Conservation (phyloP, 2,888 invertebrate species). For the Muschampia plurimacula region DNA sequence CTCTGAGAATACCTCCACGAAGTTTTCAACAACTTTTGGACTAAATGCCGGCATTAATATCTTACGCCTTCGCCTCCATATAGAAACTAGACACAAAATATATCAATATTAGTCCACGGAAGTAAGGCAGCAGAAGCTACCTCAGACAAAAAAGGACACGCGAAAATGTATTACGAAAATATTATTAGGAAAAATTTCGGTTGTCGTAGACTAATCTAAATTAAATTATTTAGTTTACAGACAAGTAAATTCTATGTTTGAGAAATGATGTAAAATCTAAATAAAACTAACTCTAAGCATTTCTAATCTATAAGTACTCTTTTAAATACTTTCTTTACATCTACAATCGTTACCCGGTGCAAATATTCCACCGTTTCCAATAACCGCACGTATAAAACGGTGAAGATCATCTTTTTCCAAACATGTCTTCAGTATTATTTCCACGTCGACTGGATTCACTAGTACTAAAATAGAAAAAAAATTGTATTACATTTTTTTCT, state of each 20-base stretch:
- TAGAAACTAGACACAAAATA: conserved; percentile 60
- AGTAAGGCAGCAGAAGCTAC: not conserved
- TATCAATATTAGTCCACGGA: not conserved
- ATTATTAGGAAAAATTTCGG: no score
- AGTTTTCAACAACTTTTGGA: conserved; percentile 88
- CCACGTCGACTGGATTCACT: conserved; percentile 66
- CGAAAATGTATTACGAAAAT: no score
- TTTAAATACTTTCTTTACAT: no score
- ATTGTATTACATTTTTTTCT: not conserved
- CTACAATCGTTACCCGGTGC: conserved; percentile 49
- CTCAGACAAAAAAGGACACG: no score
- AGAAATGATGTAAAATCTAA: no score
- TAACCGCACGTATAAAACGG: conserved; percentile 47
- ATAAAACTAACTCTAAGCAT: no score
- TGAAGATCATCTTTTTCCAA: conserved; percentile 62
- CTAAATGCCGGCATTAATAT: conserved; percentile 88
- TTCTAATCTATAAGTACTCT: no score
- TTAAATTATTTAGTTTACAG: no score
- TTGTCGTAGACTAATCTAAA: no score
- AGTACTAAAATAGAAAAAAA: conserved; percentile 55
- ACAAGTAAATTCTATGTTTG: no score
- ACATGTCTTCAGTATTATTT: conserved; percentile 69
- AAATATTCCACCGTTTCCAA: conserved; percentile 54
- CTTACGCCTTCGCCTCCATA: conserved; percentile 87
- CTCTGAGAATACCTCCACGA: conserved; percentile 87